Evolutionary conservation across 2,113 vertebrate species (phyloP).

Genomic region (Malurus cyaneus): DNA sequence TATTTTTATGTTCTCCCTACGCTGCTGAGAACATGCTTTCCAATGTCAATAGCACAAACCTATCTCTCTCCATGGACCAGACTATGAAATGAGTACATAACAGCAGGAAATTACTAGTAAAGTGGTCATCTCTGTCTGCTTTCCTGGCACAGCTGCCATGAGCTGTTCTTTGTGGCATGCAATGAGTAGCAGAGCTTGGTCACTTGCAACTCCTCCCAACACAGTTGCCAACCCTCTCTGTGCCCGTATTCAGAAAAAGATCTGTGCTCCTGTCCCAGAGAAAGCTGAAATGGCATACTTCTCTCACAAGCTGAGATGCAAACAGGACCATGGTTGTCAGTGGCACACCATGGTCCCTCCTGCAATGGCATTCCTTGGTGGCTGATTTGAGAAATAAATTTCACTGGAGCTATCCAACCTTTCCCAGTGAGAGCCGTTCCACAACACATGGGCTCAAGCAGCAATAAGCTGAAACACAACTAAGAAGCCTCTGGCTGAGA

Average conservation of each 20-base stretch:
- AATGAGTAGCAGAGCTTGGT: background rate
- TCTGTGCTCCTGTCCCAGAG: background rate
- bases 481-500: background rate
- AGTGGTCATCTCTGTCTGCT: background rate
- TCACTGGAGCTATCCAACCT: background rate
- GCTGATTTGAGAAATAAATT: background rate
- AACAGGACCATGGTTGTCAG: background rate
- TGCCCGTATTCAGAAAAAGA: background rate
- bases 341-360: background rate
- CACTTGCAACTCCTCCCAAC: background rate
- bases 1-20: background rate
- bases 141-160: background rate
- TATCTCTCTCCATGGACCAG: background rate
- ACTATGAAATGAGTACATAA: background rate
- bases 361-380: background rate
- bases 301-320: background rate
- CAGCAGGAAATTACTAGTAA: background rate
- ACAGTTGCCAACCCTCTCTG: background rate
- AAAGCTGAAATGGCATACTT: background rate
- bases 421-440: background rate
- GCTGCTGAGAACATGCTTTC: background rate
- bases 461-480: background rate
- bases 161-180: background rate
- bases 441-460: accelerated
- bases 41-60: background rate